These are phyloP conservation scores for Kryptolebias marmoratus DNA, from an alignment of 2,113 vertebrate species.

Conservation along the genomic window DNA sequence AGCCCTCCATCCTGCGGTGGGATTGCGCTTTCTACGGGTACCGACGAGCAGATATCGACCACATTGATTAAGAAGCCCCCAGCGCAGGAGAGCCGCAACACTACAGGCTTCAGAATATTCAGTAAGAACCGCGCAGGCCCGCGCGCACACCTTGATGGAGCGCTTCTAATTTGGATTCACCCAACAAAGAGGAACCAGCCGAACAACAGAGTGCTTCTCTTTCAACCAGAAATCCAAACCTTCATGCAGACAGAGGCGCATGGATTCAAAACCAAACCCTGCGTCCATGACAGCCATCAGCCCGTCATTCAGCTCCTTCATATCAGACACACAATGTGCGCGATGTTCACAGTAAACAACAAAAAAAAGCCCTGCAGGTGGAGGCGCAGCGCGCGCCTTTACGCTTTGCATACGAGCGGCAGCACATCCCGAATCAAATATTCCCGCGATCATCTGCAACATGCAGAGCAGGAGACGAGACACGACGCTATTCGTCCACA, in stretches of 20 bases:
- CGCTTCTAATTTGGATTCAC: constrained; percentile 11
- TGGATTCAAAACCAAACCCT: no score
- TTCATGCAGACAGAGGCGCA: no score
- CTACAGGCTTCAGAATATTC: constrained; percentile 29
- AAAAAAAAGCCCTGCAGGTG: not conserved
- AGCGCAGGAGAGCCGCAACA: constrained; percentile 25
- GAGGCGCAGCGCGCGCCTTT: not conserved
- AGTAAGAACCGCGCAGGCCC: constrained; percentile 32
- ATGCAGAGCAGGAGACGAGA: constrained; percentile 79
- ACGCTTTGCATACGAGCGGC: constrained; percentile 48
- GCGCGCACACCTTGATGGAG: constrained; percentile 24
- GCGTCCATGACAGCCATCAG: not conserved
- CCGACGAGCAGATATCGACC: constrained; percentile 74
- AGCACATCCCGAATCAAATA: constrained; percentile 75
- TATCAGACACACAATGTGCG: not conserved
- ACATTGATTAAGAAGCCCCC: constrained; percentile 70
- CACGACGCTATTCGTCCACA: constrained; percentile 71
- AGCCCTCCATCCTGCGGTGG: constrained; percentile 58
- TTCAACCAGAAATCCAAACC: no score
- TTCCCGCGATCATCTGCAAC: constrained; percentile 78
- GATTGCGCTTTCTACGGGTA: constrained; percentile 68
- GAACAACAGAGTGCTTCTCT: not conserved
- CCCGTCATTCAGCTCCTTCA: not conserved
- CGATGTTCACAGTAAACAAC: not conserved
- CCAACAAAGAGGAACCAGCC: not conserved